Evolutionary conservation across 2,888 invertebrate species (phyloP).

Genomic region (Hesperia comma): DNA sequence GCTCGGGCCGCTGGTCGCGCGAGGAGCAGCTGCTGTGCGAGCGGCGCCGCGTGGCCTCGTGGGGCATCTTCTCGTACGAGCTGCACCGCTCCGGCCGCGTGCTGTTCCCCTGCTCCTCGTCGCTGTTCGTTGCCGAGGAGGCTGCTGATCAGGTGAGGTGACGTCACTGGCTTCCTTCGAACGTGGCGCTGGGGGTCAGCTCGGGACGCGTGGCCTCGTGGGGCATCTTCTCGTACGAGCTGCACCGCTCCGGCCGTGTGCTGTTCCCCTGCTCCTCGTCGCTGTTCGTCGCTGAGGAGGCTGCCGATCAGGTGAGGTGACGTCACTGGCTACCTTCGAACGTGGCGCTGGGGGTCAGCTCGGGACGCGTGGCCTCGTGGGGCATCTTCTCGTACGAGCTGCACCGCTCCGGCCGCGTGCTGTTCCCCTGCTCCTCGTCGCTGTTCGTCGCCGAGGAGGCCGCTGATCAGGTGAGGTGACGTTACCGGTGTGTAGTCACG

Average conservation of each 20-base stretch:
- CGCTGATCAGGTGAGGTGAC: constrained; percentile 57
- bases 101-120: constrained; percentile 95
- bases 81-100: constrained; percentile 93
- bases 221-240: constrained; percentile 97
- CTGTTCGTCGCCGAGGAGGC: constrained; percentile 90
- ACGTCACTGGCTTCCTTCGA: constrained; percentile 60
- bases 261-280: constrained; percentile 96
- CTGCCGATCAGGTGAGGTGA: constrained; percentile 59
- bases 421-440: constrained; percentile 95
- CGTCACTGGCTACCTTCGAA: constrained; percentile 80
- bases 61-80: constrained; percentile 97
- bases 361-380: constrained; percentile 92
- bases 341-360: constrained; percentile 82
- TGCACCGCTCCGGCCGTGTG: constrained; percentile 92
- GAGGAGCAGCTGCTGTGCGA: constrained; percentile 97
- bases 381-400: constrained; percentile 97
- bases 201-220: constrained; percentile 91
- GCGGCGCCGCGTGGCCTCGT: constrained; percentile 94
- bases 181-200: constrained; percentile 83
- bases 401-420: constrained; percentile 92
- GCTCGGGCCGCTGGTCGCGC: constrained; percentile 87
- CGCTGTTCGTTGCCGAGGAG: constrained; percentile 91
- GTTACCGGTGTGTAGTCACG: too few species aligned
- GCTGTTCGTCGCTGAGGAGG: constrained; percentile 90
- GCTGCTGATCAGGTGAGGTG: constrained; percentile 60